A percentile compares a stretch with the other conserved stretches of the same genome.
These are phyloP conservation scores for Euleptes europaea DNA, from an alignment of 2,113 vertebrate genomes.

Conservation along the genomic window DNA sequence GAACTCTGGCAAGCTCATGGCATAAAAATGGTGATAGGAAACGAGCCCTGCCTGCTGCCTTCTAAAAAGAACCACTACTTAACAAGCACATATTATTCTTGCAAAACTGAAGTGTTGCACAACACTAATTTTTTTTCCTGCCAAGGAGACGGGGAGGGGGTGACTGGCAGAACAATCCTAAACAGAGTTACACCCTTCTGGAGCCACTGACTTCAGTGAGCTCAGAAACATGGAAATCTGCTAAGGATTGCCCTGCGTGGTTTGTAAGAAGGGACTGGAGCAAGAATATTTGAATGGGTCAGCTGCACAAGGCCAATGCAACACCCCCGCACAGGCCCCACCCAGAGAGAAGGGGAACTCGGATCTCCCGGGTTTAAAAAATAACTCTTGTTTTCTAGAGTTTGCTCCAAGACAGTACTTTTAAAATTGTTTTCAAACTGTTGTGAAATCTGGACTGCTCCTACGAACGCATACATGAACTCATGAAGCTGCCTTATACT, in stretches of 20 bases:
- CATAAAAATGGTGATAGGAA: background rate
- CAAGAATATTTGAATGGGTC: background rate
- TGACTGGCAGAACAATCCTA: too few species aligned
- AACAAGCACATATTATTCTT: background rate
- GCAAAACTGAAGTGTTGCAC: conserved; percentile 4
- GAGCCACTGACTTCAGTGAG: too few species aligned
- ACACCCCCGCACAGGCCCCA: background rate
- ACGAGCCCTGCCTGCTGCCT: background rate
- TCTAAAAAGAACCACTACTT: background rate
- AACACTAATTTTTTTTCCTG: background rate
- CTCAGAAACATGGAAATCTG: too few species aligned
- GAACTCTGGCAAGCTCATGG: background rate
- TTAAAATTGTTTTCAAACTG: too few species aligned
- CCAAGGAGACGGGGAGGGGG: background rate
- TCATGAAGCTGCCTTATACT: too few species aligned
- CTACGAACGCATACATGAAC: too few species aligned
- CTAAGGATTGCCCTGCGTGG: background rate
- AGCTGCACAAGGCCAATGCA: background rate
- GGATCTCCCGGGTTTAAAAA: background rate
- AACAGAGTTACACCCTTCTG: too few species aligned
- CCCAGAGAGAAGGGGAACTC: background rate
- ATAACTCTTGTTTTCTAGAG: background rate
- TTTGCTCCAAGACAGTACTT: background rate
- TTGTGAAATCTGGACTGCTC: too few species aligned
- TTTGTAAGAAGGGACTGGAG: background rate